Base-by-base conservation (phyloP, 2,113 vertebrate species). In the Dipodomys spectabilis region DNA sequence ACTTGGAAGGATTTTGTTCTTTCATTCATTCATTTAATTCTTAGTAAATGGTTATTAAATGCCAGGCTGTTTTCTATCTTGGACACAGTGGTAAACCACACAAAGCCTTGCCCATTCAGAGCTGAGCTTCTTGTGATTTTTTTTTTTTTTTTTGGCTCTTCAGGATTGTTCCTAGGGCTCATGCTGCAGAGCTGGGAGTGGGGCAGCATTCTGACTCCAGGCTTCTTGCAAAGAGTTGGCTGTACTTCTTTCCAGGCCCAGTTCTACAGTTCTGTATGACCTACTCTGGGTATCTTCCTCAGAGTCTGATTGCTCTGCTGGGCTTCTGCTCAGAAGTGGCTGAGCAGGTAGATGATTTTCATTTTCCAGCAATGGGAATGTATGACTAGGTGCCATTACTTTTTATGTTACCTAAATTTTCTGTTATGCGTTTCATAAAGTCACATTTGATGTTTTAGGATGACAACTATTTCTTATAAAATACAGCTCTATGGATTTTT, bases 1-100 rank as follows among this genome's bases (percentile, higher is more conserved):
- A 78, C 67, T 91, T 65, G 78, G 87, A 85, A 91, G 13, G 44
- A 60, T 86, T 95, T 89, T 19, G 69, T 78, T 93, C 11, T 67
- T 90, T 87, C 2, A 62, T 80, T 82, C 13, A 12, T 86, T 94
- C 7, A 62, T 89, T 88, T 87, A 75, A 0, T 92, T 88, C 77
- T 93, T 93, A 86, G 23, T 73, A 28, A 77, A 57, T 89, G 19
- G 1, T 73, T 78, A 32, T 10, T 6, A 1, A 60, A 13, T 81
- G 9, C 64, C 28, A 67, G 53, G 8, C 30, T 20, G 4, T 94
- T 92, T 80, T 53, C 7, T 86, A 0, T 80, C 68, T 67, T 35
- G 5, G 57, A 8, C 62, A 28, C 0, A 74, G 44, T 57, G 20
- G 10, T 78, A 57, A 90, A 45, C 22, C 1, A 75, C 78, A 74